Evolutionary conservation across 2,888 invertebrate genomes (phyloP), one percentile per base, ranked within the genome.

Genomic region (Trichopria drosophilae): DNA sequence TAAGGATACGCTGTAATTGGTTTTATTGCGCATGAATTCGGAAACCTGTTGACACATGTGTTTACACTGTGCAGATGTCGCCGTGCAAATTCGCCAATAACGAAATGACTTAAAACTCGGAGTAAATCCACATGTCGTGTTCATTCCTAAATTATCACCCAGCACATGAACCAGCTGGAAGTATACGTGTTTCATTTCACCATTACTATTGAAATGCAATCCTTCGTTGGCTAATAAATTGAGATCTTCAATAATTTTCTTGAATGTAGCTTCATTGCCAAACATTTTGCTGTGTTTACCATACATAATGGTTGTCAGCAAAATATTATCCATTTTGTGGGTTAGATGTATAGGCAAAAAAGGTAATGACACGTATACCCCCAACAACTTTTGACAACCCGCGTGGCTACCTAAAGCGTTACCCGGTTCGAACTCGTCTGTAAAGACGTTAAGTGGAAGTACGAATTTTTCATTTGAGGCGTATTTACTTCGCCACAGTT

Each of bases 401-500:
- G 37, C 32, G 31, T 55, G 55, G 18, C 46, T 55, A 23, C 41
- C 34, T 15, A 47, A 12, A 1, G 34, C 6, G 34, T 51, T 46
- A 12, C 51, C 12, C 4, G 29, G 29, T 35, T 56, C 44, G 39
- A 55, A 55, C 19, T 46, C 49, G 18, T 55, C 43, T 12, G 37
- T 50, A 43, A 41, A 49, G 15, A 45, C 16, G n/a, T 24, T 42
- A 1, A 48, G 13, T 2, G 51, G 51, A 7, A 35, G 34, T n/a
- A 37, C 15, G 6, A 4, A 9, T 42, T 45, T 37, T 16, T 48
- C 31, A 1, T 2, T 1, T 15, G 13, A 10, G 7, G 10, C 16
- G 5, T 55, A 55, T 34, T 52, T 52, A 9, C 39, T 44, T 15
- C 29, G 19, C 51, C 55, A 51, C 10, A 55, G 18, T n/a, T 51